phyloP scores from a whole-genome alignment of 2,797 vertebrate genomes.

The Eulemur coronatus region DNA sequence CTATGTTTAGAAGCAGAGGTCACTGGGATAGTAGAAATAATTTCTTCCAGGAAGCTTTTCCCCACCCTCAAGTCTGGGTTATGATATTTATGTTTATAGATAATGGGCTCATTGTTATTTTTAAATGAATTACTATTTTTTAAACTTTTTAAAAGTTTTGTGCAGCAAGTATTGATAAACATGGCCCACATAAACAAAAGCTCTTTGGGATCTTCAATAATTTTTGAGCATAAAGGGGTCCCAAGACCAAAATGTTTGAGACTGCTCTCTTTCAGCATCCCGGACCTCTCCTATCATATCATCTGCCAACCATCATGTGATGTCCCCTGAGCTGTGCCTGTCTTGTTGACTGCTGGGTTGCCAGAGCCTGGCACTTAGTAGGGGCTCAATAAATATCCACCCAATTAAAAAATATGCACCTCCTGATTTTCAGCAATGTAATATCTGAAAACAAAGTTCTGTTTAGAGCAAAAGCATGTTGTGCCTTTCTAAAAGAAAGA shows the following conservation, averaged over 20 bases:
- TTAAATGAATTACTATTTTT: background rate
- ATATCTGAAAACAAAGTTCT: background rate
- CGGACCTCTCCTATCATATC: background rate
- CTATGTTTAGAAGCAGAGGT: slow-evolving; percentile 17
- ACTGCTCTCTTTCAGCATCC: background rate
- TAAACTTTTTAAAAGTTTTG: background rate
- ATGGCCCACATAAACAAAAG: background rate
- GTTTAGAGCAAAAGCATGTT: background rate
- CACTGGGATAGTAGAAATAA: background rate
- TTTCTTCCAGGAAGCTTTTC: background rate
- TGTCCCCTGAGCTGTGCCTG: background rate
- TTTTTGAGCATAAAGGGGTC: background rate
- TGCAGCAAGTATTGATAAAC: background rate
- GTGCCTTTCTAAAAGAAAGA: background rate
- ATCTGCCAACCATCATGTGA: background rate
- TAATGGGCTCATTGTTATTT: background rate
- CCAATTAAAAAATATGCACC: background rate
- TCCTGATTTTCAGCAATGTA: background rate
- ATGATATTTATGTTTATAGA: background rate
- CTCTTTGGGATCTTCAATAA: background rate
- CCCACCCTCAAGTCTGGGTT: background rate
- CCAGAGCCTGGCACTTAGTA: background rate
- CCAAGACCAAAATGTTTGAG: background rate
- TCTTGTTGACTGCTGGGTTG: background rate
- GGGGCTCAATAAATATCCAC: background rate